These are phyloP conservation scores for Probosciger aterrimus DNA, from an alignment of 2,113 vertebrate genomes.

Conservation along the genomic window DNA sequence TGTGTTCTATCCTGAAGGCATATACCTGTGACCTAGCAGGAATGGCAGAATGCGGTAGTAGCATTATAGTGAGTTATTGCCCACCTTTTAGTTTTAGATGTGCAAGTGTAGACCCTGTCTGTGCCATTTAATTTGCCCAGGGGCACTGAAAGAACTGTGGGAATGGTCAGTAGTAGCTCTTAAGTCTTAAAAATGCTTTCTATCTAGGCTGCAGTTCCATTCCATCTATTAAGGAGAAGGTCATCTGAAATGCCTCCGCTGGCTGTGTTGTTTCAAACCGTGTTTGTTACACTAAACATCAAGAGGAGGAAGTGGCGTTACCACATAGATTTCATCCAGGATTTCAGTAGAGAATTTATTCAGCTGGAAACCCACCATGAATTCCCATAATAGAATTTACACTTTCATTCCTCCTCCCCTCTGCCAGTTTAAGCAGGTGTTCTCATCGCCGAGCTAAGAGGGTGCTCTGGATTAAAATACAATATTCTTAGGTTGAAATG, in stretches of 20 bases:
- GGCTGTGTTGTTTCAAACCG: not conserved
- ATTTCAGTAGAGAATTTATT: not conserved
- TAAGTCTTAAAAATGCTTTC: not conserved
- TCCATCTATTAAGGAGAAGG: not conserved
- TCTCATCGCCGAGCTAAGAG: not conserved
- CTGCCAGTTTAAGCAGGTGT: not conserved
- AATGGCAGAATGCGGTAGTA: not conserved
- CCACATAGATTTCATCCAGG: not conserved
- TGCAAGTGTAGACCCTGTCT: not conserved
- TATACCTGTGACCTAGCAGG: not conserved
- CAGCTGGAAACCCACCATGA: not conserved
- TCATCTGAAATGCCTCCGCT: not conserved
- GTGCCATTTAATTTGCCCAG: not conserved
- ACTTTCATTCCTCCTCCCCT: not conserved
- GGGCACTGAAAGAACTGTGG: not conserved
- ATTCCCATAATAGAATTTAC: not conserved
- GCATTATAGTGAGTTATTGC: not conserved
- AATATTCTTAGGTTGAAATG: not conserved
- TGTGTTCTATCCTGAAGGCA: not conserved
- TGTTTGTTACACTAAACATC: not conserved
- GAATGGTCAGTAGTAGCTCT: not conserved
- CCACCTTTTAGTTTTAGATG: not conserved
- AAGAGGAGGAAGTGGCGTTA: not conserved
- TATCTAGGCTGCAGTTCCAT: not conserved
- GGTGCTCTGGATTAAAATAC: not conserved